These are phyloP conservation scores for Chaetops frenatus DNA, from an alignment of 2,113 vertebrate genomes.

Conservation along the genomic window DNA sequence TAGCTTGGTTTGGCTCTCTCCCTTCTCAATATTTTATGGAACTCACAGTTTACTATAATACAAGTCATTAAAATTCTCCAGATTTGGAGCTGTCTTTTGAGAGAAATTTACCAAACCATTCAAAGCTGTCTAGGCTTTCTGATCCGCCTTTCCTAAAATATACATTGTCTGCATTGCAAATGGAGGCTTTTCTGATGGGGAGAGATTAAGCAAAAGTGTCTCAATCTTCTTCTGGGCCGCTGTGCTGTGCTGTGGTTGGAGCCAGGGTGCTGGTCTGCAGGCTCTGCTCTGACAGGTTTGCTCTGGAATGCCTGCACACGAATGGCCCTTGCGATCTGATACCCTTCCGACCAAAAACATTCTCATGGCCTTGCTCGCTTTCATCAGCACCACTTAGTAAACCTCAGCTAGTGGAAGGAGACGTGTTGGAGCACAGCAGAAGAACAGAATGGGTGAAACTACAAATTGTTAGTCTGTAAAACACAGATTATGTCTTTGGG, in stretches of 20 bases:
- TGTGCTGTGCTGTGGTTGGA: not conserved
- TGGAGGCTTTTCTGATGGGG: not conserved
- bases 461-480: slow-evolving; percentile 61
- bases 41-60: not conserved
- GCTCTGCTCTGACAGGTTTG: slow-evolving; percentile 15
- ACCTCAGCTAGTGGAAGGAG: slow-evolving; percentile 21
- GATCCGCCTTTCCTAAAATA: not conserved
- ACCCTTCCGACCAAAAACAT: slow-evolving; percentile 1
- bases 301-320: not conserved
- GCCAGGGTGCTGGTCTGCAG: not conserved
- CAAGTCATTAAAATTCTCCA: not conserved
- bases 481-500: slow-evolving; percentile 59
- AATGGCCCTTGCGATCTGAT: not conserved
- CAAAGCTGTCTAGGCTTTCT: not conserved
- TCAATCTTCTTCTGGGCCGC: not conserved
- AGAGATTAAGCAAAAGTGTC: not conserved
- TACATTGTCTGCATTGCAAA: not conserved
- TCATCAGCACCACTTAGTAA: slow-evolving; percentile 34
- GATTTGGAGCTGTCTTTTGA: not conserved
- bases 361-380: slow-evolving; percentile 30
- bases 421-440: slow-evolving; percentile 41
- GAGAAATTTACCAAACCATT: not conserved
- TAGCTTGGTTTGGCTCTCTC: not conserved
- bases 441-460: slow-evolving; percentile 39
- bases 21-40: not conserved